These are phyloP conservation scores for Perca flavescens DNA, from an alignment of 2,113 vertebrate genomes.

Conservation along the genomic window DNA sequence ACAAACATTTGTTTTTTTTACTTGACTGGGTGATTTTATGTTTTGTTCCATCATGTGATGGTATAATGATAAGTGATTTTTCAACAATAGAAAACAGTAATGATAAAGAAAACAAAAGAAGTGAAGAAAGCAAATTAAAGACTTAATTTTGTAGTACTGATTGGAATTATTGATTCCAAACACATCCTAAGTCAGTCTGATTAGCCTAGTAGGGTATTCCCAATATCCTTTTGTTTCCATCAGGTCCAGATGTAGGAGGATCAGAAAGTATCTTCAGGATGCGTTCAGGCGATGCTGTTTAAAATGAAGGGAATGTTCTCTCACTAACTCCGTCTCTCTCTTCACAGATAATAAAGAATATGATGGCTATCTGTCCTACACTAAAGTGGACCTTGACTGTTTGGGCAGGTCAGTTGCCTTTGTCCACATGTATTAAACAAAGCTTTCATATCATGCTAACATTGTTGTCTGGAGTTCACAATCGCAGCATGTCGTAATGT, in stretches of 20 bases:
- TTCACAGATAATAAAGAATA: slow-evolving; percentile 92
- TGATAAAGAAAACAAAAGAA: not conserved
- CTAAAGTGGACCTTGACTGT: slow-evolving; percentile 97
- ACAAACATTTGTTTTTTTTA: too few relatives aligned
- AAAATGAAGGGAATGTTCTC: not conserved
- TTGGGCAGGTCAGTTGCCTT: slow-evolving; percentile 86
- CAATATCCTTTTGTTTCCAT: not conserved
- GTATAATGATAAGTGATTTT: too few relatives aligned
- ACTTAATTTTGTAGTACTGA: slow-evolving; percentile 9
- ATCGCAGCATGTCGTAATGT: not conserved
- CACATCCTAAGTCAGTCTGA: not conserved
- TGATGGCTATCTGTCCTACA: slow-evolving; percentile 97
- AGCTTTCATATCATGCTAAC: not conserved
- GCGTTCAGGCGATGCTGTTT: not conserved
- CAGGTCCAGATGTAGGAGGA: not conserved
- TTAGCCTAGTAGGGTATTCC: not conserved
- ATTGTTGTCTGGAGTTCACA: not conserved
- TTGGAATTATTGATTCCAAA: slow-evolving; percentile 26
- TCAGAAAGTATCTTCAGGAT: not conserved
- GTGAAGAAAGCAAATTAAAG: not conserved
- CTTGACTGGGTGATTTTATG: too few relatives aligned
- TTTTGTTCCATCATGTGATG: too few relatives aligned
- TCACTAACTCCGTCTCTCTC: slow-evolving; percentile 21
- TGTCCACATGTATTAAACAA: not conserved
- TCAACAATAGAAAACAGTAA: not conserved